Percentiles rank a stretch among this genome's conserved stretches.
Conservation (phyloP, 2,113 vertebrate genomes). For the Protobothrops flavoviridis region DNA sequence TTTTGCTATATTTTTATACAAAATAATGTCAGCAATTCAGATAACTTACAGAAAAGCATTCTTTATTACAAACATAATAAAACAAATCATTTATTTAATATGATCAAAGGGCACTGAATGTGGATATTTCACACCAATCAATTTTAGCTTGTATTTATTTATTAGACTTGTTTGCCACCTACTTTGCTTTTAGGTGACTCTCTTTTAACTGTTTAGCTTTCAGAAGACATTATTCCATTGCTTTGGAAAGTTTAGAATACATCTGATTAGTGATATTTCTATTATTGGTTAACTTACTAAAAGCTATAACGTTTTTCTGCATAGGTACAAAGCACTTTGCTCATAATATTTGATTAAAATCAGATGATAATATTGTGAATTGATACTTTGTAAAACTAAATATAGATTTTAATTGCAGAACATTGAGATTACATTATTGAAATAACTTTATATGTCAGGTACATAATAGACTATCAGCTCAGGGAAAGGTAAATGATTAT, state of each 20-base stretch:
- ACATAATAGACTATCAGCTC: neutral
- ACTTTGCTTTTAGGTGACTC: neutral
- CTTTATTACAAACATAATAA: neutral
- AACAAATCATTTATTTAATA: neutral
- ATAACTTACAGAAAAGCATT: neutral
- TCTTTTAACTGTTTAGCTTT: neutral
- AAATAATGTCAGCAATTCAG: neutral
- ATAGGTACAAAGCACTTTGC: constrained; percentile 25
- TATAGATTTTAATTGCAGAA: neutral
- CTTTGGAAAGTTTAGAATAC: constrained; percentile 14
- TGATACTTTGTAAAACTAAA: neutral
- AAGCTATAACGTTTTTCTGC: neutral
- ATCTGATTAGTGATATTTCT: neutral
- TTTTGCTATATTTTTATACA: neutral
- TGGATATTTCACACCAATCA: rapidly evolving
- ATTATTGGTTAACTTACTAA: neutral
- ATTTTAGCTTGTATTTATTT: neutral
- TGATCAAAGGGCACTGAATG: neutral
- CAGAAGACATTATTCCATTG: neutral
- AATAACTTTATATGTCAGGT: neutral
- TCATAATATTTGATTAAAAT: constrained; percentile 7
- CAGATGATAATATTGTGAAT: neutral
- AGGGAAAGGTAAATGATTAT: neutral
- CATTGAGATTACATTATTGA: neutral
- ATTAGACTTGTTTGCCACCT: neutral